These are phyloP conservation scores for Acleris emargana DNA, from an alignment of 2,888 invertebrate species.

Conservation along the genomic window DNA sequence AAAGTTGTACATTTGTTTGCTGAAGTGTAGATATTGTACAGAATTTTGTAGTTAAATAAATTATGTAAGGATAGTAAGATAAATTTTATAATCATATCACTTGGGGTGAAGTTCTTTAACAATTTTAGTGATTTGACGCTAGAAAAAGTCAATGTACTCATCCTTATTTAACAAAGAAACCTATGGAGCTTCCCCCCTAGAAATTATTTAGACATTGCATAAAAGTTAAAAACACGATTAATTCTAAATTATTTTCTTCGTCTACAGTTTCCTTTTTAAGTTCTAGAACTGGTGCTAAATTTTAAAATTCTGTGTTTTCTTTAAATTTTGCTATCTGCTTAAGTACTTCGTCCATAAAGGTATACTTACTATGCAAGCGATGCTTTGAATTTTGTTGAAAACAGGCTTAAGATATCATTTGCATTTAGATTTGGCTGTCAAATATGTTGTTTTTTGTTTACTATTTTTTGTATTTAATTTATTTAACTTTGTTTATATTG, in stretches of 20 bases:
- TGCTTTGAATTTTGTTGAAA: constrained; percentile 6
- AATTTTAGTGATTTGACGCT: constrained; percentile 24
- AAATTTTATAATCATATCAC: constrained; percentile 83
- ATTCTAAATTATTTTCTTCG: constrained; percentile 47
- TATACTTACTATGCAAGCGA: background rate
- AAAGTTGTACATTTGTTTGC: constrained; percentile 62
- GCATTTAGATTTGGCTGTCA: constrained; percentile 36
- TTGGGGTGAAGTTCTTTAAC: constrained; percentile 33
- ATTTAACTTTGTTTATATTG: constrained; percentile 64
- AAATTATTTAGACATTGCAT: constrained; percentile 61
- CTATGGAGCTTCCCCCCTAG: constrained; percentile 38
- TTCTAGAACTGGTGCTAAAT: constrained; percentile 67
- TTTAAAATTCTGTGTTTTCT: constrained; percentile 12
- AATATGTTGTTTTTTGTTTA: constrained; percentile 50
- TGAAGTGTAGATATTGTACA: constrained; percentile 80
- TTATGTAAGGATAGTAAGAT: constrained; percentile 71
- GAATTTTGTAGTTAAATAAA: constrained; percentile 69
- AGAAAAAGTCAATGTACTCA: constrained; percentile 18
- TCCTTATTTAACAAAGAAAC: constrained; percentile 23
- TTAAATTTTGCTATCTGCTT: background rate
- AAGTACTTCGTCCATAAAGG: constrained; percentile 3
- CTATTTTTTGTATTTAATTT: constrained; percentile 50
- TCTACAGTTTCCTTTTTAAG: constrained; percentile 19
- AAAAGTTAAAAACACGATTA: constrained; percentile 45
- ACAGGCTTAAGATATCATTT: constrained; percentile 5